Base-by-base conservation (phyloP, 2,797 vertebrate genomes). In the Oophaga sylvatica region DNA sequence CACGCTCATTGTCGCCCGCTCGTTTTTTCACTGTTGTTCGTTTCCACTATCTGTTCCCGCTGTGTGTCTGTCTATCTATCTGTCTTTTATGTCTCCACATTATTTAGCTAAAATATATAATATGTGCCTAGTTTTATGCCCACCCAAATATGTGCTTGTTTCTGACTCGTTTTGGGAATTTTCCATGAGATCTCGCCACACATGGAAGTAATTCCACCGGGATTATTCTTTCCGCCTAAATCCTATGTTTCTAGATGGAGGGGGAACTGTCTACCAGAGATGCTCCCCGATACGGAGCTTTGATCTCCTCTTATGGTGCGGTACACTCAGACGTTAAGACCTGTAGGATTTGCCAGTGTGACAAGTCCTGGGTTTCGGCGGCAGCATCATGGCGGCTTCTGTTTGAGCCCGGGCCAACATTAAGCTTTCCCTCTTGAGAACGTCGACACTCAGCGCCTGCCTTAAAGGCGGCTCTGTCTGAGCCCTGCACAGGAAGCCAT, bases 401-500 rank as follows among this genome's bases (percentile, higher is more conserved):
- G 88, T 86, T 83, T 89, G 88, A 75, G 53, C 15, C 6, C 16
- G 5, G 1, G 71, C 88, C 88, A 86, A 41, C 56, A 80, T 63
- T 81, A 29, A 60, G 85, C 76, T 80, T 78, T 56, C 77, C 80
- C 79, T 53, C 88, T 80, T 71, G 71, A 53, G 80, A 82, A 73
- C 19, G 17, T 71, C 63, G 29, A 56, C 80, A 86, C 79, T 81
- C 87, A 78, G 15, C 87, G 71, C 62, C 80, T 79, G 70, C 10
- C 88, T 89, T 81, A 82, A 77, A 86, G 29, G 41, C 73, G 71
- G 71, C 84, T 81, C 59, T 89, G 84, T 85, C 87, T 68, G 80
- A 57, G 22, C 22, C 53, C 67, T 56, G 77, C 56, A 70, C 87
- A 83, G 86, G 86, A 87, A 83, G 62, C 26, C 19, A 53, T 56